phyloP scores from a whole-genome alignment of 2,113 vertebrate genomes.

The Saguinus imperator region DNA sequence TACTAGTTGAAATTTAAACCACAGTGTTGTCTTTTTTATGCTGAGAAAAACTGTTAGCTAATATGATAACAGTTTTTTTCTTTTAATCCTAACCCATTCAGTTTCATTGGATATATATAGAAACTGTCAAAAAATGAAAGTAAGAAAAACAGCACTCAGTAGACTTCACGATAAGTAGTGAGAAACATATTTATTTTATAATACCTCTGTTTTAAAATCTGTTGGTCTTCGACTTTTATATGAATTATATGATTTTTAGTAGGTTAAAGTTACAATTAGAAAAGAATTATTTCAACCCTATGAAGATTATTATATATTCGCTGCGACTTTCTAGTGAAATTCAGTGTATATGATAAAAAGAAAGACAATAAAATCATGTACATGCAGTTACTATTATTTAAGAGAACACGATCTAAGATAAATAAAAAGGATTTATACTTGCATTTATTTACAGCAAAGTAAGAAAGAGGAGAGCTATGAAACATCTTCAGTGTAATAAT shows the following conservation, averaged over 20 bases:
- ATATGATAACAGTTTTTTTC: conserved; percentile 73
- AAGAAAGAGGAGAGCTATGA: not conserved
- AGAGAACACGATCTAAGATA: not conserved
- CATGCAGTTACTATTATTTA: not conserved
- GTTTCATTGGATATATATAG: conserved; percentile 75
- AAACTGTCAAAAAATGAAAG: conserved; percentile 80
- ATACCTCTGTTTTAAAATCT: conserved; percentile 48
- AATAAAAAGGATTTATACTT: not conserved
- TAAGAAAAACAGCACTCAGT: conserved; percentile 80
- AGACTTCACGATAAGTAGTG: conserved; percentile 76
- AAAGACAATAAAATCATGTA: not conserved
- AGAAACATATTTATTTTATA: conserved; percentile 72
- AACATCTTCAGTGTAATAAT: not conserved
- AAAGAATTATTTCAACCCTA: not conserved
- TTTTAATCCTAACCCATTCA: conserved; percentile 72
- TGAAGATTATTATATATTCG: not conserved
- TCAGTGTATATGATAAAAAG: not conserved
- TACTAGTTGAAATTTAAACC: conserved; percentile 81
- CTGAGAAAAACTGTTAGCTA: conserved; percentile 79
- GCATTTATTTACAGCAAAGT: not conserved
- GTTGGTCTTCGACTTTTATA: conserved; percentile 22
- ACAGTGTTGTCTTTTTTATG: conserved; percentile 77
- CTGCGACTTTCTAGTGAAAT: not conserved
- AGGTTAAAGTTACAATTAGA: conserved; percentile 15
- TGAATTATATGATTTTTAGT: not conserved